Evolutionary conservation across 1,140 invertebrate species (phyloP).

Genomic region (Neodiprion virginianus): DNA sequence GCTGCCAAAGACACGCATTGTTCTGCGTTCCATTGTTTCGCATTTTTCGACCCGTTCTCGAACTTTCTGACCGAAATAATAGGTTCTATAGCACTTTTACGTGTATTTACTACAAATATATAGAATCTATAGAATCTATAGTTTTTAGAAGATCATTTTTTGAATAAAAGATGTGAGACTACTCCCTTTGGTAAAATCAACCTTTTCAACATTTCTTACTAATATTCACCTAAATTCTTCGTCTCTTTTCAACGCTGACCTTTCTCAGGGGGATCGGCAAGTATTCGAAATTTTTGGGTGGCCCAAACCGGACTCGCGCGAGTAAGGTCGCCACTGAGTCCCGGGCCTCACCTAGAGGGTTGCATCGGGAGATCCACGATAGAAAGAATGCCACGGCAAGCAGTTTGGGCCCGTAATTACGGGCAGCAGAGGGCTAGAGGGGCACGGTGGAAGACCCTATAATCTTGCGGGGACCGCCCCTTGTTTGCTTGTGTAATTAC

Average conservation of each 20-base stretch:
- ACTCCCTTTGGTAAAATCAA: neutral
- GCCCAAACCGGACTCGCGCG: neutral
- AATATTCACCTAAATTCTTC: neutral
- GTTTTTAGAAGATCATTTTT: no score
- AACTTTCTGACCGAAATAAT: no score
- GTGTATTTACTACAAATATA: no score
- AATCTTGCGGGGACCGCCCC: constrained; percentile 54
- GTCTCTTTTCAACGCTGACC: neutral
- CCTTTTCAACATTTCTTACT: neutral
- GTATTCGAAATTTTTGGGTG: neutral
- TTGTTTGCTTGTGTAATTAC: constrained; percentile 61
- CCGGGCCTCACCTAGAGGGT: constrained; percentile 32
- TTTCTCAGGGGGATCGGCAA: neutral
- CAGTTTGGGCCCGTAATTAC: constrained; percentile 16
- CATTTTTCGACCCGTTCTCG: no score
- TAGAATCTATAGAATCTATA: no score
- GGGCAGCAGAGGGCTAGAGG: constrained; percentile 19
- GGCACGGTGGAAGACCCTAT: constrained; percentile 44
- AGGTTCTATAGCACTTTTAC: no score
- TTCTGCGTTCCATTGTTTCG: no score
- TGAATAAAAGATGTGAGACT: neutral
- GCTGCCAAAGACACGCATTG: no score
- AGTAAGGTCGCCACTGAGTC: constrained; percentile 22
- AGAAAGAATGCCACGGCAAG: constrained; percentile 24
- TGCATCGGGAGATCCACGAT: constrained; percentile 18